Evolutionary conservation across 2,113 vertebrate genomes (phyloP), one percentile per base, ranked within the genome.

Genomic region (Mobula hypostoma): DNA sequence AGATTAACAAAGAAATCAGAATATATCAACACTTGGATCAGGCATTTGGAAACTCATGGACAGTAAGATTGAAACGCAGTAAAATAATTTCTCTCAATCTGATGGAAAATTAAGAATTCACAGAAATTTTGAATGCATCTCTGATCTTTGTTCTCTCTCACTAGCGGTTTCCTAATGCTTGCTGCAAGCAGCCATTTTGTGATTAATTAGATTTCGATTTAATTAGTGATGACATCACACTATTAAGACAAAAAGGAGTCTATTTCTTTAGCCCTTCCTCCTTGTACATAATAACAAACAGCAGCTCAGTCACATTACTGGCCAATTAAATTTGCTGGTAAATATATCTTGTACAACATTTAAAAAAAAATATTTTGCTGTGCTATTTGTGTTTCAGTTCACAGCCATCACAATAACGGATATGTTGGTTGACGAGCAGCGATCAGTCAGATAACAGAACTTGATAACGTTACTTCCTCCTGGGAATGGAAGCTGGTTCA

Each of bases 191-290:
- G 61, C 85, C 85, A 90, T 90, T 90, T 90, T 90, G 85, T 66
- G 27, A 90, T 90, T 90, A 90, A 90, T 66, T 66, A 66, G 85
- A 68, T 90, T 90, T 66, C n/a, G 15, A 90, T 90, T 90, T 90
- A 90, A 36, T 90, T 90, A 90, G 85, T 90, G 15, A 90, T 90
- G 85, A 66, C 85, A 90, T 90, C 85, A 36, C 85, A 90, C 58
- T 29, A 90, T 90, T n/a, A 68, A 90, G 85, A 15, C 85, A 90
- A 90, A 90, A 12, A 66, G 32, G 85, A 63, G 12, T 29, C 29
- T 88, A 7, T 88, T n/a, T 66, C 85, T 66, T 66, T 61, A 66
- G 6, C 61, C 29, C 12, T 90, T 7, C 61, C 85, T 90, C 85
- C 85, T 32, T 58, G n/a, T 27, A n/a, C 21, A n/a, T 83, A 48